Percentiles rank a stretch among this genome's conserved stretches.
Conservation (phyloP, 92 coral and sea anemone genomes). For the Actinernus sp. region DNA sequence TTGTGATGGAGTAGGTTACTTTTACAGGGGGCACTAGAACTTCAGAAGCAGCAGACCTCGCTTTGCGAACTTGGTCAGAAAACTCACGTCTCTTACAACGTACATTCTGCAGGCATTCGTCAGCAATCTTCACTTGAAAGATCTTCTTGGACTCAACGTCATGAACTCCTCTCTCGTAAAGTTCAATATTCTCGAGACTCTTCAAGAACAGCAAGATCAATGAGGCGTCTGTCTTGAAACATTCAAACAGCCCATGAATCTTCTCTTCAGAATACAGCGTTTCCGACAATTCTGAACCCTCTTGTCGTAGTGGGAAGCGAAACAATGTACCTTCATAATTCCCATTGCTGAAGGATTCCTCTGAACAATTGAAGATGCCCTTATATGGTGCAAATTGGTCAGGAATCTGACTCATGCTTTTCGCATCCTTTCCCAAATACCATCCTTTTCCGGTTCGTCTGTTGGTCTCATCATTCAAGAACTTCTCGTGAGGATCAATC, state of each 20-base stretch:
- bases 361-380: slow-evolving; percentile 50
- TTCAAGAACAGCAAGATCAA: slow-evolving; percentile 74
- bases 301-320: slow-evolving; percentile 78
- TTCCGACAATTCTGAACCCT: slow-evolving; percentile 62
- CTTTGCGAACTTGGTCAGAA: slow-evolving; percentile 11
- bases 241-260: slow-evolving; percentile 50
- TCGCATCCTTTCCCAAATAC: slow-evolving; percentile 26
- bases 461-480: slow-evolving; percentile 53
- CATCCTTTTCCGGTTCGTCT: slow-evolving; percentile 71
- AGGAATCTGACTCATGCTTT: slow-evolving; percentile 22
- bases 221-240: slow-evolving; percentile 69
- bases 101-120: slow-evolving; percentile 47
- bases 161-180: slow-evolving; percentile 44
- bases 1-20: slow-evolving; percentile 42
- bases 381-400: slow-evolving; percentile 84
- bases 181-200: slow-evolving; percentile 59
- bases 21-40: slow-evolving; percentile 22
- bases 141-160: slow-evolving; percentile 18
- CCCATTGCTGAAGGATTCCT: slow-evolving; percentile 25
- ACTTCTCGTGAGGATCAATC: slow-evolving; percentile 90
- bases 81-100: slow-evolving; percentile 63
- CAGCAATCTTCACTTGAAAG: slow-evolving; percentile 70
- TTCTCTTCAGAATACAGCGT: slow-evolving; percentile 72
- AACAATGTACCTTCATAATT: slow-evolving; percentile 71
- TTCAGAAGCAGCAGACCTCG: background rate